These are phyloP conservation scores for Alsophila aescularia DNA, from an alignment of 2,888 invertebrate genomes.

Conservation along the genomic window DNA sequence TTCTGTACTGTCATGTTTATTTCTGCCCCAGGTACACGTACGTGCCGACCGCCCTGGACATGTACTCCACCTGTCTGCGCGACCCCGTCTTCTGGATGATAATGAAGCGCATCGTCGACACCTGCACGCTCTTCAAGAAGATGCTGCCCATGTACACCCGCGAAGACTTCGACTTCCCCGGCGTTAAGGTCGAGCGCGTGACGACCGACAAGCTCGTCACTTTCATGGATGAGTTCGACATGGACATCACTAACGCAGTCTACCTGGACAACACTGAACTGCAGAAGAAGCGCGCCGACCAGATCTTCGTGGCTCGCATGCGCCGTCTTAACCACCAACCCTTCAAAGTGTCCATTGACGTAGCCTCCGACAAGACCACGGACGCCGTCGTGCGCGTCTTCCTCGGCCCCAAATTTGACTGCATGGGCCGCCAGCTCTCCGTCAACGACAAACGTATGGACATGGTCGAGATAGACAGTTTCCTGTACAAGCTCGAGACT, in stretches of 20 bases:
- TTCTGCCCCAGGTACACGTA: conserved; percentile 67
- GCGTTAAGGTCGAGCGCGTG: conserved; percentile 85
- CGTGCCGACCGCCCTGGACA: conserved; percentile 86
- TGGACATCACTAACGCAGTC: conserved; percentile 86
- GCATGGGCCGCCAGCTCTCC: conserved; percentile 83
- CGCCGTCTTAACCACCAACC: conserved; percentile 87
- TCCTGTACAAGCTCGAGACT: conserved; percentile 85
- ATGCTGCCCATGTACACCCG: conserved; percentile 84
- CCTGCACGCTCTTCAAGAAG: conserved; percentile 85
- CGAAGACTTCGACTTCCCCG: conserved; percentile 86
- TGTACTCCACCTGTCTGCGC: conserved; percentile 86
- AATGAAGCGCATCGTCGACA: conserved; percentile 85
- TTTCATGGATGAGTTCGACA: conserved; percentile 88
- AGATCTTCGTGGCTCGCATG: conserved; percentile 82
- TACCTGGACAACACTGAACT: conserved; percentile 77
- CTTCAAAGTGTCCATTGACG: conserved; percentile 84
- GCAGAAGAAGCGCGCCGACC: conserved; percentile 76
- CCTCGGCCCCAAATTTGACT: conserved; percentile 89
- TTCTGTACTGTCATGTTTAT: not conserved
- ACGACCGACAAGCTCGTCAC: conserved; percentile 87
- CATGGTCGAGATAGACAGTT: conserved; percentile 80
- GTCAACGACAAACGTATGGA: conserved; percentile 73
- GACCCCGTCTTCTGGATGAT: conserved; percentile 90
- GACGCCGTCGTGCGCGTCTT: conserved; percentile 87
- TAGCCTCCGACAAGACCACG: conserved; percentile 82